Percentiles rank a stretch among this genome's conserved stretches.
Conservation (phyloP, 2,888 invertebrate species). For the Heterodera filipjevi region DNA sequence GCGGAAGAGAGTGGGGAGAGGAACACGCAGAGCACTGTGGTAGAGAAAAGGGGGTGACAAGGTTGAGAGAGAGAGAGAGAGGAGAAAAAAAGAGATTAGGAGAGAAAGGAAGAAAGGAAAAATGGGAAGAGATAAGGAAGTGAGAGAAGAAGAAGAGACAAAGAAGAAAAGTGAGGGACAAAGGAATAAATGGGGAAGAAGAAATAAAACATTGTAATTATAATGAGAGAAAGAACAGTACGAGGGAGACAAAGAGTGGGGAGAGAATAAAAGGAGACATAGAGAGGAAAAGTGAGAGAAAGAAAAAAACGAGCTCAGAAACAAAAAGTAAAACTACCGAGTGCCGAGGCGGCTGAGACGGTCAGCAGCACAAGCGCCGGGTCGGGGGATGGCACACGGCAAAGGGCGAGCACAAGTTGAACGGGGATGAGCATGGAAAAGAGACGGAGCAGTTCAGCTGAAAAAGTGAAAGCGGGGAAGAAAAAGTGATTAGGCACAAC, state of each 20-base stretch:
- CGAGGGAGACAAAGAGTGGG: neutral
- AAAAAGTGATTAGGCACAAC: neutral
- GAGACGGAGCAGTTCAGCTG: constrained; percentile 13
- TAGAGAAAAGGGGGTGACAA: neutral
- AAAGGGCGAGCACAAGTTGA: neutral
- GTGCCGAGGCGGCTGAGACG: constrained; percentile 8
- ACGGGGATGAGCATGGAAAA: constrained; percentile 13
- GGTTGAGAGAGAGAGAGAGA: neutral
- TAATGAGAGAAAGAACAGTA: neutral
- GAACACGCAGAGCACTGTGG: constrained; percentile 7
- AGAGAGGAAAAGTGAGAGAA: neutral
- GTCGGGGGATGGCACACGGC: constrained; percentile 15
- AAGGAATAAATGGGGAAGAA: neutral
- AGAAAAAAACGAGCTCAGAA: neutral
- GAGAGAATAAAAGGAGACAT: neutral
- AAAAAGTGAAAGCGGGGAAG: neutral
- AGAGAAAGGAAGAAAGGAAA: neutral
- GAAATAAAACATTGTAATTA: too few relatives aligned
- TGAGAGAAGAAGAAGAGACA: neutral
- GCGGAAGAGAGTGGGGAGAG: constrained; percentile 7
- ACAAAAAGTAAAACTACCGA: neutral
- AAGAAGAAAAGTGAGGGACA: neutral
- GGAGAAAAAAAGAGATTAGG: neutral
- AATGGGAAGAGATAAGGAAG: neutral
- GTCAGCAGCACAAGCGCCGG: constrained; percentile 8